Evolutionary conservation across 2,113 vertebrate genomes (phyloP).

Genomic region (Psephotus haematonotus): DNA sequence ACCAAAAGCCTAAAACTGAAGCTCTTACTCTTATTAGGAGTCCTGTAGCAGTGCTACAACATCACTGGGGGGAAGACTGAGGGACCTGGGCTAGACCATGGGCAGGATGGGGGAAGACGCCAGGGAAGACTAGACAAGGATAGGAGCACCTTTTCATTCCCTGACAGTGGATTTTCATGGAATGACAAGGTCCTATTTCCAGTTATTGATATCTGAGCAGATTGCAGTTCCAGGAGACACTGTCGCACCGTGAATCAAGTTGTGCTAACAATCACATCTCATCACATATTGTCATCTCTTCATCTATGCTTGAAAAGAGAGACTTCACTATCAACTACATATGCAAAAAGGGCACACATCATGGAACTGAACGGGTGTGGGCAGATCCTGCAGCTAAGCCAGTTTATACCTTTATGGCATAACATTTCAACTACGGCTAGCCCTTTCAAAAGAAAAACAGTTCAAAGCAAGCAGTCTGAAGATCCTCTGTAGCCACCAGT

Average conservation of each 20-base stretch:
- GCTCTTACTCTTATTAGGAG: background rate
- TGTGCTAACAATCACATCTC: background rate
- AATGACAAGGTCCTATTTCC: background rate
- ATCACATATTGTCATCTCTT: background rate
- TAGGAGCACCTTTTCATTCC: background rate
- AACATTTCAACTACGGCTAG: background rate
- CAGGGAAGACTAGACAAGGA: background rate
- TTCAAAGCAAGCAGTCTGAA: background rate
- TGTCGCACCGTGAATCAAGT: background rate
- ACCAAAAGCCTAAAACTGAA: background rate
- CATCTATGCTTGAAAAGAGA: background rate
- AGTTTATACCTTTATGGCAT: background rate
- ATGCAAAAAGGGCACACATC: background rate
- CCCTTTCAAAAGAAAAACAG: background rate
- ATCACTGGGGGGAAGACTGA: fast-evolving
- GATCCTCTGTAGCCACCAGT: background rate
- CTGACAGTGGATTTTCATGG: background rate
- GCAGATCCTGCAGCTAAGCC: background rate
- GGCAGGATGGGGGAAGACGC: background rate
- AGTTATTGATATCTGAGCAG: background rate
- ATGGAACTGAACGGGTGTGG: background rate
- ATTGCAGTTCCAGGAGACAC: background rate
- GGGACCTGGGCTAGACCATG: fast-evolving
- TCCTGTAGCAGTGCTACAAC: background rate
- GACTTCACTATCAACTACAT: background rate